Conservation (phyloP, 2,888 invertebrate species). For the Drosophila anomelani region DNA sequence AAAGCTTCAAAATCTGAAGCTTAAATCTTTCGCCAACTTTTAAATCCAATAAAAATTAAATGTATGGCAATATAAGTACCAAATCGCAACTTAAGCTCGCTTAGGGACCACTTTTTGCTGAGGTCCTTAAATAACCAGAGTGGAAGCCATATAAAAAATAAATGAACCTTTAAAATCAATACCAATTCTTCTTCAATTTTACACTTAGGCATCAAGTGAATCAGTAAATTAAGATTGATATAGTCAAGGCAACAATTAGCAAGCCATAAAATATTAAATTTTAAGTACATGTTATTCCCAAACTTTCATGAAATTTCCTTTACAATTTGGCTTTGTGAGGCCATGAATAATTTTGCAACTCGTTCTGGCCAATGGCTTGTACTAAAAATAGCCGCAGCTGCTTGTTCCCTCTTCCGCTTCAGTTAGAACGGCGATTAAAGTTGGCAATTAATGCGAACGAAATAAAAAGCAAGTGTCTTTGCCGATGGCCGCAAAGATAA, state of each 20-base stretch:
- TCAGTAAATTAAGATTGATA: slow-evolving; percentile 4
- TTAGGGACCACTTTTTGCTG: not conserved
- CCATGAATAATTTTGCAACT: slow-evolving; percentile 2
- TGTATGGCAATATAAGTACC: not conserved
- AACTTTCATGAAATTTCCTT: not conserved
- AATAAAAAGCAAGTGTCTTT: slow-evolving; percentile 73
- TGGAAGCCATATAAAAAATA: not conserved
- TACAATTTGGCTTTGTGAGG: not conserved
- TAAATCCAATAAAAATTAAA: not conserved
- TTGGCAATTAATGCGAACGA: slow-evolving; percentile 70
- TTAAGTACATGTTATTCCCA: not conserved
- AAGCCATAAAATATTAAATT: not conserved
- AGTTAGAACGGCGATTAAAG: slow-evolving; percentile 34
- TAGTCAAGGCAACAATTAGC: not conserved
- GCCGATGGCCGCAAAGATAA: slow-evolving; percentile 73
- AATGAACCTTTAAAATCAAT: not conserved
- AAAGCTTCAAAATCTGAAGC: not conserved
- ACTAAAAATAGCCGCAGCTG: slow-evolving; percentile 33
- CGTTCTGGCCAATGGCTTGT: slow-evolving; percentile 3
- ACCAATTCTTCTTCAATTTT: not conserved
- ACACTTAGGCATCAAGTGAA: not conserved
- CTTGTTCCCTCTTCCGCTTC: not conserved
- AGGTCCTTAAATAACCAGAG: not conserved
- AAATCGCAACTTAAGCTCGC: not conserved
- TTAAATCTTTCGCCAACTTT: not conserved